Conservation (phyloP, 1,140 invertebrate species). For the Nebria ingens region DNA sequence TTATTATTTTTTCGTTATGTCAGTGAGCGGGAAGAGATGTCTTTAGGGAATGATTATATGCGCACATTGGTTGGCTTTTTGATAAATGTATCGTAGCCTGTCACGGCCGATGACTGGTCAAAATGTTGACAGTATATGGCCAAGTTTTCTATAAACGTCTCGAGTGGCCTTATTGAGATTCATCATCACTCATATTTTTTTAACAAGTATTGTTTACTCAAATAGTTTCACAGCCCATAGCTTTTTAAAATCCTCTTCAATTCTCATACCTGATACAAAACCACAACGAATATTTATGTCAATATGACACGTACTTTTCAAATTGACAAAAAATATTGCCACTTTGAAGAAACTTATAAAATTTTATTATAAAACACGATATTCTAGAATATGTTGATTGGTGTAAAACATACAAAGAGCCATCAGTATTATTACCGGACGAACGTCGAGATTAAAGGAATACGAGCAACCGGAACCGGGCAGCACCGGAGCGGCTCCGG, state of each 20-base stretch:
- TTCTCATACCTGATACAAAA: too few relatives aligned
- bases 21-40: background rate
- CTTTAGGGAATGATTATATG: background rate
- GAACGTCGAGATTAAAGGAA: background rate
- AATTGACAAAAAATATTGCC: too few relatives aligned
- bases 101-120: background rate
- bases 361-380: too few relatives aligned
- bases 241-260: background rate
- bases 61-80: background rate
- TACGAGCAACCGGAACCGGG: background rate
- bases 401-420: too few relatives aligned
- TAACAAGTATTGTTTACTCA: background rate
- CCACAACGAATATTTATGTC: too few relatives aligned
- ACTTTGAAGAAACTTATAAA: too few relatives aligned
- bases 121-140: background rate
- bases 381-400: too few relatives aligned
- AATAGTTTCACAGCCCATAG: background rate
- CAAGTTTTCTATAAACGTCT: too few relatives aligned
- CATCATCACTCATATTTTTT: background rate
- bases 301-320: too few relatives aligned
- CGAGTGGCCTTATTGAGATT: background rate
- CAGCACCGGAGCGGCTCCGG: background rate
- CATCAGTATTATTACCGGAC: too few relatives aligned
- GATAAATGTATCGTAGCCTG: background rate
- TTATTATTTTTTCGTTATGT: background rate